A percentile compares a stretch with the other conserved stretches of the same genome.
These are phyloP conservation scores for Apostichopus leukothele DNA, from an alignment of 53 echinoderm and acorn worm genomes.

Conservation along the genomic window DNA sequence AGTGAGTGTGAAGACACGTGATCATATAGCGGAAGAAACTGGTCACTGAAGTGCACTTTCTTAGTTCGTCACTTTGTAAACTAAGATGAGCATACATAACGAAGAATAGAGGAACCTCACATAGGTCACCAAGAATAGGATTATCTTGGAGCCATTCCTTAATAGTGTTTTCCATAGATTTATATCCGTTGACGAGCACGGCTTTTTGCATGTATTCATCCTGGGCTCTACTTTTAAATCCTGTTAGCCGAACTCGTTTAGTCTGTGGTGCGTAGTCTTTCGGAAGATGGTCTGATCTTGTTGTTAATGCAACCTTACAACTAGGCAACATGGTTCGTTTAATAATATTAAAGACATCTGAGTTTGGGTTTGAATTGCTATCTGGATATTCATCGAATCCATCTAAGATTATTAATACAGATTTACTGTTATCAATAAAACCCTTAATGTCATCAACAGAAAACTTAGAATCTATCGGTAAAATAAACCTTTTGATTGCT, in stretches of 20 bases:
- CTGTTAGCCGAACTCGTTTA: background rate
- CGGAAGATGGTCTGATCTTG: background rate
- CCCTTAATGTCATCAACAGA: background rate
- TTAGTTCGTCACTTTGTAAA: background rate
- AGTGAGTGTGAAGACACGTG: background rate
- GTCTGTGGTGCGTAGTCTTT: background rate
- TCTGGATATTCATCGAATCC: constrained; percentile 35
- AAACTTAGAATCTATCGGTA: constrained; percentile 10
- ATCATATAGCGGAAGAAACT: background rate
- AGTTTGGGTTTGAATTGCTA: background rate
- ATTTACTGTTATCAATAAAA: background rate
- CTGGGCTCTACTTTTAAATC: background rate
- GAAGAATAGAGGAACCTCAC: constrained; percentile 19
- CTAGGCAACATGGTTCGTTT: background rate
- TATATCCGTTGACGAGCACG: background rate
- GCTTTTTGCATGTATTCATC: constrained; percentile 1
- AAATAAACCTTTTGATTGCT: constrained; percentile 4
- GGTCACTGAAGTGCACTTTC: background rate
- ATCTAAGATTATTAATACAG: constrained; percentile 1
- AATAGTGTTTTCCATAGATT: background rate
- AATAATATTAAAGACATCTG: background rate
- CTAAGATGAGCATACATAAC: constrained; percentile 12
- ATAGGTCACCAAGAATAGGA: constrained; percentile 3
- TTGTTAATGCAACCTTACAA: background rate
- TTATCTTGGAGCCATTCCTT: constrained; percentile 1